A percentile compares a stretch with the other conserved stretches of the same genome.
Conservation (phyloP, 2,888 invertebrate genomes). For the Hoplodrina blanda region DNA sequence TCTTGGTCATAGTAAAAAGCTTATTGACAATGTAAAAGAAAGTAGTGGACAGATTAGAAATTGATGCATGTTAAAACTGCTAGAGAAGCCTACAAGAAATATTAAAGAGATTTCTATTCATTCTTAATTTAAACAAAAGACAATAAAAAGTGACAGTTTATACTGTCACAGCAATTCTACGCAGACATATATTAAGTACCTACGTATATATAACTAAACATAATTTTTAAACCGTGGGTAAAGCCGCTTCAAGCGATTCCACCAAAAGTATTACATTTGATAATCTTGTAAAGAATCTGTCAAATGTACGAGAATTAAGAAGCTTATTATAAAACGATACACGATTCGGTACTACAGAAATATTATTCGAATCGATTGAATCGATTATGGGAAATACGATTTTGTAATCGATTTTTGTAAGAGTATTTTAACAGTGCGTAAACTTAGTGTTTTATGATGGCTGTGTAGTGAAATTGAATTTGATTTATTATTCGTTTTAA, state of each 20-base stretch:
- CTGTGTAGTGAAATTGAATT: slow-evolving; percentile 16
- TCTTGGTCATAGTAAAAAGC: slow-evolving; percentile 66
- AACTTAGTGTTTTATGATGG: slow-evolving; percentile 8
- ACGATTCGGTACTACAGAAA: slow-evolving; percentile 34
- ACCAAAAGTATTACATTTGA: slow-evolving; percentile 42
- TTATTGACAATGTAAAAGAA: slow-evolving; percentile 68
- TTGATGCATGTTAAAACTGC: slow-evolving; percentile 11
- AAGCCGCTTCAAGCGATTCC: slow-evolving; percentile 39
- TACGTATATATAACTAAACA: slow-evolving; percentile 3
- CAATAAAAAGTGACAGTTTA: slow-evolving; percentile 25
- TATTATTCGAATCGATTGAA: slow-evolving; percentile 45
- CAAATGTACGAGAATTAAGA: slow-evolving; percentile 57
- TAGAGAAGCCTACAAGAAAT: slow-evolving; percentile 4
- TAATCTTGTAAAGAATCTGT: slow-evolving; percentile 65
- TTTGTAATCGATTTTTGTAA: slow-evolving; percentile 48
- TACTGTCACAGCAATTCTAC: slow-evolving; percentile 15
- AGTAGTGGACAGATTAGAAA: slow-evolving; percentile 69
- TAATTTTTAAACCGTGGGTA: slow-evolving; percentile 51
- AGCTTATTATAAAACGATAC: slow-evolving; percentile 65
- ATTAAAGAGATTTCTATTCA: slow-evolving; percentile 6
- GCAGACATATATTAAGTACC: slow-evolving; percentile 3
- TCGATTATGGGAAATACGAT: slow-evolving; percentile 42
- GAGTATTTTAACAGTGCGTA: slow-evolving; percentile 25
- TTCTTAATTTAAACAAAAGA: slow-evolving; percentile 23
- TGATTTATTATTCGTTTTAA: slow-evolving; percentile 29